phyloP scores from a whole-genome alignment of 2,113 vertebrate genomes.

The Hyaena hyaena region DNA sequence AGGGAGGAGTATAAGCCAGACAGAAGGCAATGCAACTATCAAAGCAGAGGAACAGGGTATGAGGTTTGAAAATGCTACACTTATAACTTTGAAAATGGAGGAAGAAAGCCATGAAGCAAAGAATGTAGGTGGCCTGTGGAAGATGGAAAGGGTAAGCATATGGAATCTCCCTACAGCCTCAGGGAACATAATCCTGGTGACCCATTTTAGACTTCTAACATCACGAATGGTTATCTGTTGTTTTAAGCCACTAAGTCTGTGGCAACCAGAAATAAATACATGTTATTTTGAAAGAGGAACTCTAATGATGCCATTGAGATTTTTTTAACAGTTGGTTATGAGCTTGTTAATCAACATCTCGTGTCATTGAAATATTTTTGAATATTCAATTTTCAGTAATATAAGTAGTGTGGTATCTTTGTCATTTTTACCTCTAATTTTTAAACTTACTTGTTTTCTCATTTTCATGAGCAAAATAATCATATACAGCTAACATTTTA shows the following conservation, averaged over 20 bases:
- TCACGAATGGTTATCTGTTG: background rate
- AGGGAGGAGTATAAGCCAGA: background rate
- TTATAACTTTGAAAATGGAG: background rate
- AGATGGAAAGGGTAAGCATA: background rate
- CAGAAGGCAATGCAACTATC: background rate
- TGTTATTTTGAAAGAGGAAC: background rate
- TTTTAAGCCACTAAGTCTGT: background rate
- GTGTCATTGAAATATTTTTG: background rate
- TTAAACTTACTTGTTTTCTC: background rate
- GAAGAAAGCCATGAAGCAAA: background rate
- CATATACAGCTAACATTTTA: background rate
- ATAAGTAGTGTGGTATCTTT: background rate
- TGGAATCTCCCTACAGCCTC: background rate
- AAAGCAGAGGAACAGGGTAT: background rate
- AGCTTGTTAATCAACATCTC: background rate
- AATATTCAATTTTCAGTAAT: background rate
- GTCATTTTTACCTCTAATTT: background rate
- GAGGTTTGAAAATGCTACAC: background rate
- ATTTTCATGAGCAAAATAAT: background rate
- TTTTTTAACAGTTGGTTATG: background rate
- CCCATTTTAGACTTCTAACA: background rate
- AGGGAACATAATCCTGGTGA: background rate
- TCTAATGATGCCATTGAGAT: background rate
- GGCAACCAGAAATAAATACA: background rate
- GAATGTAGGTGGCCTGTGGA: background rate